phyloP scores from a whole-genome alignment of 2,888 invertebrate genomes.

The Pristionchus entomophagus region DNA sequence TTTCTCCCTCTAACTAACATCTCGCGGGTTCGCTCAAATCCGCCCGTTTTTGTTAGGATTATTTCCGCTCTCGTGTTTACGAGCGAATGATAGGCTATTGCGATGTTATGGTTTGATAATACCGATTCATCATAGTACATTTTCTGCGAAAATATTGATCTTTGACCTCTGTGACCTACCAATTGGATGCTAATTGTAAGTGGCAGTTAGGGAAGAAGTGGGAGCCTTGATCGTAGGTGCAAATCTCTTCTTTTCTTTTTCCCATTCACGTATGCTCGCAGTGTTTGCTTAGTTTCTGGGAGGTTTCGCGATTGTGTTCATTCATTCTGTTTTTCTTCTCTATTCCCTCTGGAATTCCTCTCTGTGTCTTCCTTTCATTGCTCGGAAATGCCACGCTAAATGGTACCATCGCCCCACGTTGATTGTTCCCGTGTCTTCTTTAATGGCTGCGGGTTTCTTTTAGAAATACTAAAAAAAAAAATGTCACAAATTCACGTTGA shows the following conservation, averaged over 20 bases:
- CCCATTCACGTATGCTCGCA: background rate
- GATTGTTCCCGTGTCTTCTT: no score
- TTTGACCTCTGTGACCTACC: background rate
- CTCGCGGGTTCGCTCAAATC: conserved; percentile 1
- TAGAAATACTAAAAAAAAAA: no score
- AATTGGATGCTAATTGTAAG: background rate
- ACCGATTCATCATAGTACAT: background rate
- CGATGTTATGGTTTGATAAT: background rate
- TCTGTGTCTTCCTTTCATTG: no score
- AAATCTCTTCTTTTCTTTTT: background rate
- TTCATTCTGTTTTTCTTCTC: no score
- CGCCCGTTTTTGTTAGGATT: background rate
- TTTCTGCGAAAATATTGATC: background rate
- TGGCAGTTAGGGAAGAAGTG: background rate
- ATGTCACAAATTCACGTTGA: no score
- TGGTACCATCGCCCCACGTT: no score
- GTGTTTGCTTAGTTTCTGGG: no score
- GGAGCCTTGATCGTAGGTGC: background rate
- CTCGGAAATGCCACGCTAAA: no score
- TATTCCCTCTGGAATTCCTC: no score
- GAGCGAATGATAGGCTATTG: background rate
- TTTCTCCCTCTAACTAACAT: background rate
- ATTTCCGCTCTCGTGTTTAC: background rate
- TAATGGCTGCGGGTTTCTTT: no score
- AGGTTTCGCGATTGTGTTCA: no score